These are phyloP conservation scores for Acrobasis repandana DNA, from an alignment of 2,888 invertebrate genomes.

Conservation along the genomic window DNA sequence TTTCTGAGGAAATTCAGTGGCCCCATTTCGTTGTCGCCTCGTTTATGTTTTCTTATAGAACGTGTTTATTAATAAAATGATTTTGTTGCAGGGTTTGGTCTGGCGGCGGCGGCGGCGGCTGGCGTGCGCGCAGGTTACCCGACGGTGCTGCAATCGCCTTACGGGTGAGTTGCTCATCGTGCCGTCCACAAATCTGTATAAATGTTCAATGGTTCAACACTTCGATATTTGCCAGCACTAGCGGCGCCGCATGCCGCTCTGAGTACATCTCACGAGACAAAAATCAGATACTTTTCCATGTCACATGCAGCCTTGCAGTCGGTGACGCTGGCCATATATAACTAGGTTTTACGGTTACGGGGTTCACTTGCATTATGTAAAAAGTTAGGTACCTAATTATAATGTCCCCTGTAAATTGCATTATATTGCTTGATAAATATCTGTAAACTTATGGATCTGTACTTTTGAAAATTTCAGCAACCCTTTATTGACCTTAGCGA, in stretches of 20 bases:
- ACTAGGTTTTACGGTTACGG: background rate
- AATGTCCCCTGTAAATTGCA: too few relatives aligned
- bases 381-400: background rate
- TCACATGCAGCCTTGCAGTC: background rate
- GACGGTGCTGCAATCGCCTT: conserved; percentile 89
- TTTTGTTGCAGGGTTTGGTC: conserved; percentile 73
- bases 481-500: background rate
- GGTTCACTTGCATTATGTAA: background rate
- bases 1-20: conserved; percentile 48
- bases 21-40: conserved; percentile 50
- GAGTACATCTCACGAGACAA: conserved; percentile 81
- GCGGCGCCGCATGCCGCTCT: conserved; percentile 72
- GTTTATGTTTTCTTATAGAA: conserved; percentile 34
- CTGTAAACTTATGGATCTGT: too few relatives aligned
- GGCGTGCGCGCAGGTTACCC: conserved; percentile 91
- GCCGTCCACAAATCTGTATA: conserved; percentile 59
- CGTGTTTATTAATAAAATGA: conserved; percentile 40
- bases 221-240: conserved; percentile 80
- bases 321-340: background rate
- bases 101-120: conserved; percentile 81
- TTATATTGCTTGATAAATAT: too few relatives aligned
- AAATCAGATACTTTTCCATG: conserved; percentile 62
- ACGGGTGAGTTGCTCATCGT: conserved; percentile 87
- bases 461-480: background rate
- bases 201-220: conserved; percentile 80